Percentiles rank a stretch among this genome's conserved stretches.
Evolutionary conservation across 2,888 invertebrate species (phyloP).

Genomic region (Zygaena filipendulae): DNA sequence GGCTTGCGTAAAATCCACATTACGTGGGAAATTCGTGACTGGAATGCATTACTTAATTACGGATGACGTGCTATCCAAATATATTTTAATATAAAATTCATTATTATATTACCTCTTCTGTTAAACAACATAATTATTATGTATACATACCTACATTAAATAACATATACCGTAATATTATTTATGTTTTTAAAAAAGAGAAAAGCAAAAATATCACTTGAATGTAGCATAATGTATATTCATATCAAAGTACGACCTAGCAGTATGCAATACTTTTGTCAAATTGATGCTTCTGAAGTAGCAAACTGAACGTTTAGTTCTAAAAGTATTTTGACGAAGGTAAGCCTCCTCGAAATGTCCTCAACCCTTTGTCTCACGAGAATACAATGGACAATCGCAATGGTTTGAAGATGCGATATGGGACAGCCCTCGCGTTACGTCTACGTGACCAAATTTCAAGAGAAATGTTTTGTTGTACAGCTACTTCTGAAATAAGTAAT

Average conservation of each 20-base stretch:
- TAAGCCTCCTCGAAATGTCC: slow-evolving; percentile 44
- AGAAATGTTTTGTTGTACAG: slow-evolving; percentile 52
- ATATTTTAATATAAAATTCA: slow-evolving; percentile 11
- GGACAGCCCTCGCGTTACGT: slow-evolving; percentile 41
- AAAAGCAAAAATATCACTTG: too few relatives aligned
- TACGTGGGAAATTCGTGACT: slow-evolving; percentile 24
- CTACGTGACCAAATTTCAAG: slow-evolving; percentile 65
- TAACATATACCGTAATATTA: too few relatives aligned
- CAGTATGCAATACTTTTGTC: too few relatives aligned
- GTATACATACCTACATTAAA: too few relatives aligned
- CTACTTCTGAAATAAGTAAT: slow-evolving; percentile 51
- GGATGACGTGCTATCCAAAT: slow-evolving; percentile 20
- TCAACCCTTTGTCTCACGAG: slow-evolving; percentile 63
- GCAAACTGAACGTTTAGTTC: too few relatives aligned
- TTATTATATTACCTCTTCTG: too few relatives aligned
- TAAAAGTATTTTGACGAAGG: slow-evolving; percentile 60
- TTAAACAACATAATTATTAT: too few relatives aligned
- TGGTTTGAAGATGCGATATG: slow-evolving; percentile 58
- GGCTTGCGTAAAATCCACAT: slow-evolving; percentile 28
- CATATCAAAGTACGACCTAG: too few relatives aligned
- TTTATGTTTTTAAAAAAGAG: too few relatives aligned
- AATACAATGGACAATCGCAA: slow-evolving; percentile 62
- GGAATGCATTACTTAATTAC: slow-evolving; percentile 24
- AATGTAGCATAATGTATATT: too few relatives aligned
- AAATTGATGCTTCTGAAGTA: too few relatives aligned